Evolutionary conservation across 2,113 vertebrate species (phyloP), one percentile per base, ranked within the genome.

Genomic region (Megaleporinus macrocephalus): DNA sequence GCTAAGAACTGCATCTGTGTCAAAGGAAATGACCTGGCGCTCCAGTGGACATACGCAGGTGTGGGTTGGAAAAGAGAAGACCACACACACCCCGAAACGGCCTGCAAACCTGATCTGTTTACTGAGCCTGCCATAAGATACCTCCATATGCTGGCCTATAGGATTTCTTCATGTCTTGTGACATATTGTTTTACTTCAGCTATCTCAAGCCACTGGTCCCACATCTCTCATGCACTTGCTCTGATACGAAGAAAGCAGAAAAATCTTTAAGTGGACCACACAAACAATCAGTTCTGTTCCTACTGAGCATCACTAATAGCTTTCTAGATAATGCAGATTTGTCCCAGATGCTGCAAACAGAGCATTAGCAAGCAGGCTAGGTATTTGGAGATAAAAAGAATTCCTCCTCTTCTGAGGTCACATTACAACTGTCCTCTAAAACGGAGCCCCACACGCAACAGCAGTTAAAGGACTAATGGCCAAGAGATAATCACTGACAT

Each of bases 351-450:
- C n/a, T 12, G 36, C 22, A 44, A 44, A 22, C 66, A 41, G 33
- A n/a, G 26, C 65, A 70, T 24, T 33, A 14, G 22, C 20, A 44
- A 44, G n/a, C 22, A 5, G 66, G 66, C 22, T 70, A 13, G 36
- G 22, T 70, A 70, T 70, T 4, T 70, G 65, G 66, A 70, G 33
- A 70, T 70, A 5, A 70, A n/a, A 70, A 41, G 22, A 70, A 44
- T 70, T 70, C 66, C 36, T 44, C 33, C 65, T 69, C 29, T 18
- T 33, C 29, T 66, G 63, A 33, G 63, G 53, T 55, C n/a, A 26
- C 12, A 26, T 61, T 61, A 11, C 57, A 61, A 61, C 11, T 1
- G n/a, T 61, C 57, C 57, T 61, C 57, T n/a, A 26, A 61, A 26
- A 61, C 15, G 29, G 29, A 61, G 57, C 44, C 66, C 26, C 0